These are phyloP conservation scores for Amphiprion ocellaris DNA, from an alignment of 2,113 vertebrate species.

Conservation along the genomic window DNA sequence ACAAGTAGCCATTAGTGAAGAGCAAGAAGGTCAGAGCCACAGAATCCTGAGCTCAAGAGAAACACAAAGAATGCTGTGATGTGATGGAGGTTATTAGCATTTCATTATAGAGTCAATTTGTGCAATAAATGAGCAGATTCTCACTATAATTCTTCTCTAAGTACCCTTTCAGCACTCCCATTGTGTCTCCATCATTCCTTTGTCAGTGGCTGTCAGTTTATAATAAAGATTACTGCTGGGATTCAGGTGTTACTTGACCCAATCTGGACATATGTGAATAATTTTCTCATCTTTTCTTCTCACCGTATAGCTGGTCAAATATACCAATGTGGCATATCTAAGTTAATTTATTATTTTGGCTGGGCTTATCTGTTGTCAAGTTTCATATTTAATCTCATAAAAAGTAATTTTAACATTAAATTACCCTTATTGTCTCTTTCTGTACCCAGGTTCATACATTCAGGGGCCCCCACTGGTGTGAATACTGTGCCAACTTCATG, in stretches of 20 bases:
- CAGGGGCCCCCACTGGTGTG: constrained; percentile 98
- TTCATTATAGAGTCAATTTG: constrained; percentile 53
- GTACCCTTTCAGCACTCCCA: constrained; percentile 20
- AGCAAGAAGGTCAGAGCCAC: constrained; percentile 40
- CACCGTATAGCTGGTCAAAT: background rate
- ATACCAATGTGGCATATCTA: background rate
- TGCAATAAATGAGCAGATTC: constrained; percentile 43
- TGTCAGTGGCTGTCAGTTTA: background rate
- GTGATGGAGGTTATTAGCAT: constrained; percentile 54
- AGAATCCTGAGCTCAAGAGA: constrained; percentile 15
- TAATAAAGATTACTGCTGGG: constrained; percentile 15
- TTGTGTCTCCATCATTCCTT: constrained; percentile 34
- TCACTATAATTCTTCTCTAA: constrained; percentile 9
- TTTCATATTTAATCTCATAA: background rate
- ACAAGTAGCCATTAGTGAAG: constrained; percentile 28
- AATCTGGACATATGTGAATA: background rate
- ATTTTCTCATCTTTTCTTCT: constrained; percentile 17
- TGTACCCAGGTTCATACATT: constrained; percentile 93
- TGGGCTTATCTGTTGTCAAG: background rate
- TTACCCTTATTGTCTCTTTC: background rate
- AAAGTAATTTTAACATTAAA: background rate
- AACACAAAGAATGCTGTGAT: constrained; percentile 15
- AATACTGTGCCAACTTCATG: constrained; percentile 99
- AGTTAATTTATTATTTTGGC: background rate
- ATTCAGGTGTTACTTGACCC: constrained; percentile 12